These are phyloP conservation scores for Melanocharis versteri DNA, from an alignment of 2,113 vertebrate genomes.

Conservation along the genomic window DNA sequence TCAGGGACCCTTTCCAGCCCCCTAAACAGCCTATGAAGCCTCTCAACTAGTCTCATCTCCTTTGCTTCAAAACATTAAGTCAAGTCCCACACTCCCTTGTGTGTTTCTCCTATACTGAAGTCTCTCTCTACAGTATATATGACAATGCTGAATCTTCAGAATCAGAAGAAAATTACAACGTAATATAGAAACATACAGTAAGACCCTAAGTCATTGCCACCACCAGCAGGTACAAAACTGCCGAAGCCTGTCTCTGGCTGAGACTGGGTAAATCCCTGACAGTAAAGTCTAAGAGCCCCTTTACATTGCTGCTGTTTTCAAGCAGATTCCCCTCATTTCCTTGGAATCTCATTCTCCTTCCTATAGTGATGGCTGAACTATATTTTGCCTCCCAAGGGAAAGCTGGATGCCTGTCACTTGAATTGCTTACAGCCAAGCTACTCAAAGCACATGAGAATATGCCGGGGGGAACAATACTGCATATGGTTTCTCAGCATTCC, in stretches of 20 bases:
- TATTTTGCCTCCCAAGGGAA: constrained; percentile 57
- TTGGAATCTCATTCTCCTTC: neutral
- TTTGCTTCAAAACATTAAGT: neutral
- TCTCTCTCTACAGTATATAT: neutral
- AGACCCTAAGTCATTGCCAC: neutral
- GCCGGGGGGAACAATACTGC: constrained; percentile 21
- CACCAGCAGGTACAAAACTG: neutral
- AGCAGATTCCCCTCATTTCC: neutral
- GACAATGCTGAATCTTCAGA: neutral
- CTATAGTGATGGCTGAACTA: neutral
- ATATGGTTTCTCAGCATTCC: constrained; percentile 57
- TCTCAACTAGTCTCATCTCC: neutral
- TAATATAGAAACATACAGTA: neutral
- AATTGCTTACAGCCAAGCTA: constrained; percentile 50
- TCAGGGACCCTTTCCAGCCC: neutral
- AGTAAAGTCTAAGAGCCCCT: neutral
- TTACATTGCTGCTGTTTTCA: neutral
- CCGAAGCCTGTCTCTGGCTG: neutral
- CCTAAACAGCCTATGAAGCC: neutral
- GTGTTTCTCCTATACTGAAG: neutral
- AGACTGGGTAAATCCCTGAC: neutral
- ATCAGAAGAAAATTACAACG: neutral
- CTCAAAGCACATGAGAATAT: constrained; percentile 52
- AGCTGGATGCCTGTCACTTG: constrained; percentile 54
- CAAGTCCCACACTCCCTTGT: neutral